Base-by-base conservation (phyloP, 2,113 vertebrate species). In the Daphoenositta chrysoptera region DNA sequence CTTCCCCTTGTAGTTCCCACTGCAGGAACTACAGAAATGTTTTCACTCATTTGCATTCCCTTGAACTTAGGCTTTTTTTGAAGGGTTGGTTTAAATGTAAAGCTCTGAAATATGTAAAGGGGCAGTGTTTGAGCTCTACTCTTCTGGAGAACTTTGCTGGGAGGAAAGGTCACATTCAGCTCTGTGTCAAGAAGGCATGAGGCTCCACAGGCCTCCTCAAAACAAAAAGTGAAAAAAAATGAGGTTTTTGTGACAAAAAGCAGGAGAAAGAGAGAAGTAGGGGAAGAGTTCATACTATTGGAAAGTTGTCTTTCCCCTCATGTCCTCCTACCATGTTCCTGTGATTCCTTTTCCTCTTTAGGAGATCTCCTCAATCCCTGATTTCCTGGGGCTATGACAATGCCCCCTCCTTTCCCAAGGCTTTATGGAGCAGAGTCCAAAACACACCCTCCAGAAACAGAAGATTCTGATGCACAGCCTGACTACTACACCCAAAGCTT, bases 261-360 rank as follows among this genome's bases (percentile, higher is more conserved):
- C 11, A 76, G 44, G 9, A 86, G 53, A 16, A 26, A 63, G n/a
- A 45, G 2, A 78, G 39, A 45, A 65, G 18, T 0, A 20, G 26
- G 4, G 7, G 21, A 30, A 6, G 12, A 48, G 10, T 4, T 70
- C 11, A 33, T 4, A 21, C 5, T 28, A 6, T 0, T 33, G 51
- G 15, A 12, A 75, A 82, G 30, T 4, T n/a, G 6, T 51, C 20
- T 9, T 51, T 60, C 23, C 23, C 8, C 44, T 75, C 63, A 24
- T 1, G 1, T 21, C 10, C 8, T 66, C 65, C 76, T 13, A 24
- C 6, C 7, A 14, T 2, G 11, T 18, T 40, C 12, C 16, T 19
- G 4, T 8, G 15, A 57, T 50, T 64, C 54, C 50, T 54, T 75
- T 50, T 37, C 35, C 42, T 75, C 45, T 19, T 37, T 21, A 51